A percentile compares a stretch with the other conserved stretches of the same genome.
These are phyloP conservation scores for Cinclus cinclus DNA, from an alignment of 2,113 vertebrate genomes.

Conservation along the genomic window DNA sequence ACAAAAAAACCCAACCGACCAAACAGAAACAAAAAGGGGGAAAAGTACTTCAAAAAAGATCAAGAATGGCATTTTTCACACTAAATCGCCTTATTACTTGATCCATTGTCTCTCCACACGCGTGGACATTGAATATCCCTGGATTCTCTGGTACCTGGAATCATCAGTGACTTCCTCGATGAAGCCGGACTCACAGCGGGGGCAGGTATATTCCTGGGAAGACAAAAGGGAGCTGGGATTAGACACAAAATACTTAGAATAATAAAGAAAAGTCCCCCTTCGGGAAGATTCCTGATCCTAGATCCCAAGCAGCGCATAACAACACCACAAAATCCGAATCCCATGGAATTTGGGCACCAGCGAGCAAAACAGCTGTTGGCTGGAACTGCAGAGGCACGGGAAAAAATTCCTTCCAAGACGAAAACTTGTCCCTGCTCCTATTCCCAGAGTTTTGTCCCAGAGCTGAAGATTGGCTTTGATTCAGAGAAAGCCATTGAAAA, in stretches of 20 bases:
- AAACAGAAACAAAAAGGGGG: no score
- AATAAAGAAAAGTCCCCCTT: neutral
- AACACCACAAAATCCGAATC: rapidly evolving
- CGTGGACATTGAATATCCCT: neutral
- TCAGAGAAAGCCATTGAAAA: neutral
- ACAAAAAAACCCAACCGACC: neutral
- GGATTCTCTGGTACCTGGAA: neutral
- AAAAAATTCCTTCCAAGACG: neutral
- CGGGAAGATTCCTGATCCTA: neutral
- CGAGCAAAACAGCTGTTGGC: rapidly evolving
- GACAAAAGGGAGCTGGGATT: neutral
- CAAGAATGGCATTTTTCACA: neutral
- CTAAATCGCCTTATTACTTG: no score
- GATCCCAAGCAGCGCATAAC: neutral
- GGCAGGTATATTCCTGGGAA: neutral
- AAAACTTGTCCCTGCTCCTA: neutral
- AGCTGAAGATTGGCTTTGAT: neutral
- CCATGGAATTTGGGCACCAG: neutral
- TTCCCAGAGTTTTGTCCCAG: neutral
- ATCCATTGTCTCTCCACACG: neutral
- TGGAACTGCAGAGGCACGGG: rapidly evolving
- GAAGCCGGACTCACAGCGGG: neutral
- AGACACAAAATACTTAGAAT: neutral
- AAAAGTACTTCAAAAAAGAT: neutral
- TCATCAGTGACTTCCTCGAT: neutral